phyloP scores from a whole-genome alignment of 2,113 vertebrate species.

The Hippocampus barbouri region DNA sequence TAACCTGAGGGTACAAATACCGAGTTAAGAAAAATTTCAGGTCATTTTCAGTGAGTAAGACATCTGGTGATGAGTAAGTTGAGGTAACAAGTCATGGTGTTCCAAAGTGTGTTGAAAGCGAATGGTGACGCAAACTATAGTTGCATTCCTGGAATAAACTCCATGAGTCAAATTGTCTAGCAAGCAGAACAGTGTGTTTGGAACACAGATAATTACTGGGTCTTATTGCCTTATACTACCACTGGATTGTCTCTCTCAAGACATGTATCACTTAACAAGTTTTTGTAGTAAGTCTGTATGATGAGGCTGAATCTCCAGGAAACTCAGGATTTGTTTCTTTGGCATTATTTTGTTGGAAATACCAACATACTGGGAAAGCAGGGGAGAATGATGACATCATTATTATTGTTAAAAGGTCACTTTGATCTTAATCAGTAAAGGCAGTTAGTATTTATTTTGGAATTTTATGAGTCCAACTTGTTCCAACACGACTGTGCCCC shows the following conservation, averaged over 20 bases:
- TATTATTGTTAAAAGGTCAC: too few species aligned
- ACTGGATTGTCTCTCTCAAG: constrained; percentile 45
- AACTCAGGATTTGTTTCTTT: not conserved
- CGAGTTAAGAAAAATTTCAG: constrained; percentile 21
- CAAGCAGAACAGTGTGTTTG: constrained; percentile 26
- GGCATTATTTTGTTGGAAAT: too few species aligned
- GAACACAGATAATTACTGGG: constrained; percentile 43
- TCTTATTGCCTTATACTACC: constrained; percentile 45
- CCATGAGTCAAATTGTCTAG: constrained; percentile 41
- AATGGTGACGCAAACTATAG: constrained; percentile 31
- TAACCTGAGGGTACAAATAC: constrained; percentile 30
- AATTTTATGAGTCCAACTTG: too few species aligned
- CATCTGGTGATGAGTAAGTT: constrained; percentile 27
- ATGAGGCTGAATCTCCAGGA: not conserved
- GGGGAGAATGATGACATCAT: too few species aligned
- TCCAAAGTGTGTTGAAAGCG: constrained; percentile 21
- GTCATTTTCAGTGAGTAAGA: constrained; percentile 53
- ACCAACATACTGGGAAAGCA: too few species aligned
- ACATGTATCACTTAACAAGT: constrained; percentile 10
- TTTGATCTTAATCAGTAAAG: too few species aligned
- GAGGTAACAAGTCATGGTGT: constrained; percentile 39
- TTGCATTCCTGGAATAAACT: constrained; percentile 35
- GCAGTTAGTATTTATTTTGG: too few species aligned
- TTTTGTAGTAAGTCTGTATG: constrained; percentile 17
- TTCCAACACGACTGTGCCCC: too few species aligned